These are phyloP conservation scores for Lanistes nyassanus DNA, from an alignment of 1,140 invertebrate species.

Conservation along the genomic window DNA sequence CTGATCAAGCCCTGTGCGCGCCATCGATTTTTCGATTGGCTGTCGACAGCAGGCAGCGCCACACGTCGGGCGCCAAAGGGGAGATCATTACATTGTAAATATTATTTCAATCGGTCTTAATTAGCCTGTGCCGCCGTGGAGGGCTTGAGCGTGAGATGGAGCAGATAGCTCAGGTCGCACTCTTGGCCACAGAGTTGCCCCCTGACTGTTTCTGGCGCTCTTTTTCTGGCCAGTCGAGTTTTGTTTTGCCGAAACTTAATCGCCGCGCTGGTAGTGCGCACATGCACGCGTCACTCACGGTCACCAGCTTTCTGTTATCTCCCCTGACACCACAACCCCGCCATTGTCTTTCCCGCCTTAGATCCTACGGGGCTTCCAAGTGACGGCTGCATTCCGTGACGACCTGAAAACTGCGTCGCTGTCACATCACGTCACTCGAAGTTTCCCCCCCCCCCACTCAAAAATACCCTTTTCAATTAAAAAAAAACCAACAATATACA, in stretches of 20 bases:
- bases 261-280: background rate
- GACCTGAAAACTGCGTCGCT: too few relatives aligned
- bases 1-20: slow-evolving; percentile 3
- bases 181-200: background rate
- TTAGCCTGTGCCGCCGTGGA: slow-evolving; percentile 3
- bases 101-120: slow-evolving; percentile 25
- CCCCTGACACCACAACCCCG: too few relatives aligned
- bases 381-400: too few relatives aligned
- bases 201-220: background rate
- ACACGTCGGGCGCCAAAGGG: slow-evolving; percentile 18
- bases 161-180: slow-evolving; percentile 13
- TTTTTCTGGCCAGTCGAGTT: background rate
- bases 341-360: too few relatives aligned
- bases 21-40: slow-evolving; percentile 23
- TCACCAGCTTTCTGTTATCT: slow-evolving; percentile 12
- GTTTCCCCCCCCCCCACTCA: too few relatives aligned
- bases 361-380: too few relatives aligned
- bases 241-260: slow-evolving; percentile 8
- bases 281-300: slow-evolving; percentile 9
- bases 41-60: slow-evolving; percentile 18
- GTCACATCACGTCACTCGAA: too few relatives aligned
- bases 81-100: slow-evolving; percentile 25
- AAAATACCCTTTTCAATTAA: too few relatives aligned
- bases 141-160: background rate
- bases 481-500: too few relatives aligned